Evolutionary conservation across 2,113 vertebrate genomes (phyloP).

Genomic region (Ailuropoda melanoleuca): DNA sequence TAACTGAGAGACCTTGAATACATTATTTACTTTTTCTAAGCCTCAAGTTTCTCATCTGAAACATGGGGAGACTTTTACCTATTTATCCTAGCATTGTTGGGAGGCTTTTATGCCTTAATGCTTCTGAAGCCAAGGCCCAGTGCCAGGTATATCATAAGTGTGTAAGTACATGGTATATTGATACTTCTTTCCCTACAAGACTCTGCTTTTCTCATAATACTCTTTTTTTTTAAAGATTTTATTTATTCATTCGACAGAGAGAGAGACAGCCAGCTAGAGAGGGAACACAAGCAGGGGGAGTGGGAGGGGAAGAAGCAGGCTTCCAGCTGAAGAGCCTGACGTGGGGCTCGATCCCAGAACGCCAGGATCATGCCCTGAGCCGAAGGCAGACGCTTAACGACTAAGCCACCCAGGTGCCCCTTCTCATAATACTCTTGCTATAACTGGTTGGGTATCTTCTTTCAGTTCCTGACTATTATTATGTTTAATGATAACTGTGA

Average conservation of each 20-base stretch:
- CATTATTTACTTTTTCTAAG: neutral
- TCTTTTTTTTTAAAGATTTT: too few species aligned
- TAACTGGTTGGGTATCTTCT: neutral
- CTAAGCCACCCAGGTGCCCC: too few species aligned
- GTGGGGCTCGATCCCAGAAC: too few species aligned
- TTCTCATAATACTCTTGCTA: neutral
- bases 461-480: neutral
- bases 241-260: too few species aligned
- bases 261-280: too few species aligned
- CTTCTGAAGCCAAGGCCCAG: neutral
- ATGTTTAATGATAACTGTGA: neutral
- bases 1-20: neutral
- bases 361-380: too few species aligned
- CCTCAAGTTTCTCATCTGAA: slow-evolving; percentile 7
- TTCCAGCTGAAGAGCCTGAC: too few species aligned
- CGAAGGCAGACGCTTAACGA: too few species aligned
- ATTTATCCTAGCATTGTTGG: neutral
- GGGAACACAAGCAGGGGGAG: too few species aligned
- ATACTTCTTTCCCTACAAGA: neutral
- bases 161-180: neutral
- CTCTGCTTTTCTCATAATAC: neutral
- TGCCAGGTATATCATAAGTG: neutral
- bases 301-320: too few species aligned
- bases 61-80: neutral
- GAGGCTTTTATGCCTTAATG: slow-evolving; percentile 30